These are phyloP conservation scores for Eretmochelys imbricata DNA, from an alignment of 2,113 vertebrate genomes.

Conservation along the genomic window DNA sequence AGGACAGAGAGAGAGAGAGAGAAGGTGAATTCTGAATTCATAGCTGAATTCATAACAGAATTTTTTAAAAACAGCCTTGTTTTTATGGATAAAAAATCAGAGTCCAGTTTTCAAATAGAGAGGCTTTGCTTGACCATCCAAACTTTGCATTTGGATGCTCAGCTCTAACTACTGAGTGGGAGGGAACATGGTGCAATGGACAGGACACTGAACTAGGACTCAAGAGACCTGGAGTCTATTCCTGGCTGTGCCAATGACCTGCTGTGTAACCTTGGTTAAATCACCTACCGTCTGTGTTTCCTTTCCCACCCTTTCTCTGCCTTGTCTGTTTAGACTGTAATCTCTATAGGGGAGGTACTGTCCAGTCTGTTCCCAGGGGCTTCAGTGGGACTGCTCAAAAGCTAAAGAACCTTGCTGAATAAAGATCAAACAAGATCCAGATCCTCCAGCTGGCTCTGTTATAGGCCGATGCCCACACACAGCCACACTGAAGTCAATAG, in stretches of 20 bases:
- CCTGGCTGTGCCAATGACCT: no score
- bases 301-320: no score
- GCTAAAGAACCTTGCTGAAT: no score
- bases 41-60: background rate
- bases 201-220: no score
- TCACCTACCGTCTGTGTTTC: no score
- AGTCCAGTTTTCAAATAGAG: constrained; percentile 30
- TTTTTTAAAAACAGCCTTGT: background rate
- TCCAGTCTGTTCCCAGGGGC: background rate
- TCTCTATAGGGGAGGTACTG: no score
- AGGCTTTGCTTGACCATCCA: background rate
- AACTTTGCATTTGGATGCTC: background rate
- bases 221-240: no score
- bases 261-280: no score
- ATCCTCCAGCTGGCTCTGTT: no score
- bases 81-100: background rate
- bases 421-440: no score
- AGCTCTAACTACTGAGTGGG: background rate
- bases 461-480: no score
- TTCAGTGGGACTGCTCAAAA: background rate
- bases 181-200: background rate
- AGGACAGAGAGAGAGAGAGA: background rate
- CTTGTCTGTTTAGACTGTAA: no score
- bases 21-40: background rate
- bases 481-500: background rate